Percentiles rank a stretch among this genome's conserved stretches.
Evolutionary conservation across 2,113 vertebrate genomes (phyloP).

Genomic region (Dendropsophus ebraccatus): DNA sequence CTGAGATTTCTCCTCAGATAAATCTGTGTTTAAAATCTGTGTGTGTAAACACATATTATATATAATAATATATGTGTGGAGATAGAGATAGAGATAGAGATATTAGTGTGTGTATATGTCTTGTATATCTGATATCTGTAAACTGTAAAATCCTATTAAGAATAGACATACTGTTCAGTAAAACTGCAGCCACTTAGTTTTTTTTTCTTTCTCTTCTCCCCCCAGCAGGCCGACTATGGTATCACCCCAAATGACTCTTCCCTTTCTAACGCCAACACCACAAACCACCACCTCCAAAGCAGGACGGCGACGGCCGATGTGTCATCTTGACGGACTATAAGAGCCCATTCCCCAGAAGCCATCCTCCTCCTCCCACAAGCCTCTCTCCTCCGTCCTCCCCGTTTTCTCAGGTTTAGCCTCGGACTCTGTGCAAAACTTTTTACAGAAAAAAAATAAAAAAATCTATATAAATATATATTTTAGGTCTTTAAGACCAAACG

Average conservation of each 20-base stretch:
- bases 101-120: no score
- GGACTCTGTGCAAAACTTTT: slow-evolving; percentile 53
- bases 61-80: no score
- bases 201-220: background rate
- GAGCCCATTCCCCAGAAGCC: background rate
- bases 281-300: slow-evolving; percentile 49
- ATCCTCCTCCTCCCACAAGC: slow-evolving; percentile 31
- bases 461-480: slow-evolving; percentile 52
- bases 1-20: no score
- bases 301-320: slow-evolving; percentile 29
- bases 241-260: slow-evolving; percentile 45
- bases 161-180: no score
- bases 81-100: no score
- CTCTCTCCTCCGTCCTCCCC: slow-evolving; percentile 28
- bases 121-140: no score
- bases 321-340: slow-evolving; percentile 55
- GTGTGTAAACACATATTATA: no score
- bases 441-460: slow-evolving; percentile 46
- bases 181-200: background rate
- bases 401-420: slow-evolving; percentile 55
- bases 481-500: slow-evolving; percentile 41
- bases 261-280: background rate
- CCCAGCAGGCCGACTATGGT: slow-evolving; percentile 60
- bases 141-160: no score
- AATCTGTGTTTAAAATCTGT: no score